phyloP scores from a whole-genome alignment of 2,113 vertebrate species.

The Ochotona princeps region DNA sequence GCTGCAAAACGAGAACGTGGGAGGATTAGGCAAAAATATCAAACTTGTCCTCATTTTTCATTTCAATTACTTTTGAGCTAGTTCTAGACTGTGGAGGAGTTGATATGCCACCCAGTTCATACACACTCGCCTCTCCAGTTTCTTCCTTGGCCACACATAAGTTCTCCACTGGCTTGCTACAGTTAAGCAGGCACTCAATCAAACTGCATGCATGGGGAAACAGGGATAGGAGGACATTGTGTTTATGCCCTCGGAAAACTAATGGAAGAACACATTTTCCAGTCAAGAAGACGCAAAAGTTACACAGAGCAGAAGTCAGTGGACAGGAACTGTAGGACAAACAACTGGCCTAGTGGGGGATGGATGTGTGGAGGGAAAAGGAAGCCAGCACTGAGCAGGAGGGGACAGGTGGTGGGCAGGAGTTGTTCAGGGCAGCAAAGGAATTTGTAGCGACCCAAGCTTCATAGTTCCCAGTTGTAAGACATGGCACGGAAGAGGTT shows the following conservation, averaged over 20 bases:
- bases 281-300: not conserved
- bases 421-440: not conserved
- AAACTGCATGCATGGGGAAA: not conserved
- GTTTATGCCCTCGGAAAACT: not conserved
- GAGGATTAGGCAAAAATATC: constrained; percentile 49
- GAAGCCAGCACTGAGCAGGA: not conserved
- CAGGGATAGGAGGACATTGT: not conserved
- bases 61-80: constrained; percentile 73
- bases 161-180: not conserved
- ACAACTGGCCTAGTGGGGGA: not conserved
- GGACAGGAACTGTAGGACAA: not conserved
- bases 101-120: not conserved
- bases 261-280: not conserved
- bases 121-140: not conserved
- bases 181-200: not conserved
- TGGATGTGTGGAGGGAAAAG: rapidly evolving
- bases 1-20: constrained; percentile 65
- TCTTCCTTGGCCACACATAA: not conserved
- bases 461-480: not conserved
- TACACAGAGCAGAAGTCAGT: not conserved
- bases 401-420: not conserved
- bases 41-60: constrained; percentile 67
- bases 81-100: constrained; percentile 67
- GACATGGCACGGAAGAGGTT: not conserved
- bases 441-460: too few relatives aligned